Evolutionary conservation across 2,888 invertebrate genomes (phyloP), one percentile per base, ranked within the genome.

Genomic region (Syrphus vitripennis): DNA sequence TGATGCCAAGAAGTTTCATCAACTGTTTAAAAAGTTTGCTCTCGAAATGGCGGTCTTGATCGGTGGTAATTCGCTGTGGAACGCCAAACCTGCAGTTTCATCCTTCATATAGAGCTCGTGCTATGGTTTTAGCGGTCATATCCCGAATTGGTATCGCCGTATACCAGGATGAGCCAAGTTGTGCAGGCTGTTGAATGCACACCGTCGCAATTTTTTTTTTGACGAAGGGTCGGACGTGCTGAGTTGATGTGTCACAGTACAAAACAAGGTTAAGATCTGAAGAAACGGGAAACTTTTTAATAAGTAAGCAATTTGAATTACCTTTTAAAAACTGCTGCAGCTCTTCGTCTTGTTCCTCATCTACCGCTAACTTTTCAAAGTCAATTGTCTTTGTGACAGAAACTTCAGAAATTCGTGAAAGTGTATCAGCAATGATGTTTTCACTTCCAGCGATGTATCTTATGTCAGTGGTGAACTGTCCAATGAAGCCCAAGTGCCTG

Each of bases 401-500:
- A n/a, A n/a, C n/a, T n/a, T n/a, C n/a, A n/a, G n/a, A n/a, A n/a
- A n/a, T n/a, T n/a, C n/a, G n/a, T n/a, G n/a, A n/a, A n/a, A n/a
- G n/a, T n/a, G n/a, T n/a, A n/a, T n/a, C n/a, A n/a, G n/a, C n/a
- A n/a, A n/a, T n/a, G n/a, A n/a, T n/a, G n/a, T n/a, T n/a, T n/a
- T n/a, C n/a, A n/a, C n/a, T n/a, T n/a, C n/a, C n/a, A 19, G 69
- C 37, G 4, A 81, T 63, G 21, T 87, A 40, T 10, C 50, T 21
- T 5, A 83, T 63, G 14, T 79, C 65, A 1, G 87, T 83, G 12
- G 81, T 63, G 26, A 75, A 83, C 21, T 84, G 87, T 9, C 75
- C 55, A 19, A 89, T 90, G 21, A 88, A 90, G 63, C 91, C 90
- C 0, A 92, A 82, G 6, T 92, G 90, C 0, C 26, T 26, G 26